phyloP scores from a whole-genome alignment of 1,140 invertebrate genomes.

The Ceratosolen fusciceps region DNA sequence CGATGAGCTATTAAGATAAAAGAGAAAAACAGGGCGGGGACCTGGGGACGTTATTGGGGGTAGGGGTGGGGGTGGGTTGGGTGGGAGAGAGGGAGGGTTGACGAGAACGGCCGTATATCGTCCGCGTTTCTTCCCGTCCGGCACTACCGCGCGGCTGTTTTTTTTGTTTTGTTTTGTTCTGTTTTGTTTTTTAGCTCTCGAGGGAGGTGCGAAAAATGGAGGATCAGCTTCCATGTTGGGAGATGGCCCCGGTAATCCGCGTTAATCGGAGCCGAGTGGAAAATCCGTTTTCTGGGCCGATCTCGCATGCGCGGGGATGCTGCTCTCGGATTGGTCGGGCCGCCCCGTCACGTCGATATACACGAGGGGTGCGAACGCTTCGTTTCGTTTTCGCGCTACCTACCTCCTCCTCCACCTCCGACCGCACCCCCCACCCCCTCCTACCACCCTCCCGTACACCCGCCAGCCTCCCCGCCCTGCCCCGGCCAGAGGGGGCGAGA shows the following conservation, averaged over 20 bases:
- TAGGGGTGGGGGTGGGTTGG: neutral
- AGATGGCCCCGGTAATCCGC: neutral
- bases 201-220: conserved; percentile 14
- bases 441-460: too few species aligned
- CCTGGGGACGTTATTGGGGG: too few species aligned
- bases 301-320: conserved; percentile 63
- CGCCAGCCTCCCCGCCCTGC: neutral
- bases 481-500: too few species aligned
- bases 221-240: conserved; percentile 24
- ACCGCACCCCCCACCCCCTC: neutral
- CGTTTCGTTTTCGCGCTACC: neutral
- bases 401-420: too few species aligned
- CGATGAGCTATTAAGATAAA: neutral
- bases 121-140: too few species aligned
- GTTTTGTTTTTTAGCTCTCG: neutral
- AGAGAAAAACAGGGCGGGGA: too few species aligned
- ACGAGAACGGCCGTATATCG: too few species aligned
- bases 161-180: too few species aligned
- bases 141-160: neutral
- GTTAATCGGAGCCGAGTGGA: conserved; percentile 14
- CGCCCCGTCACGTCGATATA: conserved; percentile 45
- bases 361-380: conserved; percentile 40
- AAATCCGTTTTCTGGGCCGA: conserved; percentile 54
- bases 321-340: conserved; percentile 53
- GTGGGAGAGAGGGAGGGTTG: neutral